Percentiles rank a stretch among this genome's conserved stretches.
phyloP scores from a whole-genome alignment of 2,113 vertebrate species.

The Semicossyphus pulcher region DNA sequence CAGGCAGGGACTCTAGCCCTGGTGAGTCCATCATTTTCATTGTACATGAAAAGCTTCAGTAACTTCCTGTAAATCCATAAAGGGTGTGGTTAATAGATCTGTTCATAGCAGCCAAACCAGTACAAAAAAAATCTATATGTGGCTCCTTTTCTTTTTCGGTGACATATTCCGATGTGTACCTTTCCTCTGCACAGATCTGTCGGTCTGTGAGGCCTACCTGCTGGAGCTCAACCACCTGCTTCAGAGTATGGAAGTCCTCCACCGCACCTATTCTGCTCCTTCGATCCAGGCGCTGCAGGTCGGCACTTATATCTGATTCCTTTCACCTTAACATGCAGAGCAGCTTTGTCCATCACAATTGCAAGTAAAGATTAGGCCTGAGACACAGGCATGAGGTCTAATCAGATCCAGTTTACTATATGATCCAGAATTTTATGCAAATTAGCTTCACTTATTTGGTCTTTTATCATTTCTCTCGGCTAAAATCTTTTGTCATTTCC shows the following conservation, averaged over 20 bases:
- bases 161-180: not conserved
- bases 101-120: no score
- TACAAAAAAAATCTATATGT: not conserved
- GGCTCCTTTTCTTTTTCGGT: not conserved
- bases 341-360: not conserved
- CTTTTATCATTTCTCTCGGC: constrained; percentile 9
- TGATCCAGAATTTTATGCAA: not conserved
- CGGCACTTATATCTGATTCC: not conserved
- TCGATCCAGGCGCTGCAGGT: constrained; percentile 97
- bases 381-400: not conserved
- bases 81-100: no score
- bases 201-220: constrained; percentile 90
- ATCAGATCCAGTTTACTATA: not conserved
- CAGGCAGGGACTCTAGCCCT: not conserved
- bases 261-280: constrained; percentile 95
- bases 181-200: constrained; percentile 85
- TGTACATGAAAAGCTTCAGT: not conserved
- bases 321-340: not conserved
- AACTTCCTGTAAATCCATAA: not conserved
- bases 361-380: not conserved
- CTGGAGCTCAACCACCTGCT: constrained; percentile 94
- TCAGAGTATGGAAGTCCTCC: constrained; percentile 96
- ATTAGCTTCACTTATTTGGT: not conserved
- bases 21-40: no score
- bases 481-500: constrained; percentile 1